phyloP scores from a whole-genome alignment of 2,888 invertebrate species.

The Caenorhabditis sp. region DNA sequence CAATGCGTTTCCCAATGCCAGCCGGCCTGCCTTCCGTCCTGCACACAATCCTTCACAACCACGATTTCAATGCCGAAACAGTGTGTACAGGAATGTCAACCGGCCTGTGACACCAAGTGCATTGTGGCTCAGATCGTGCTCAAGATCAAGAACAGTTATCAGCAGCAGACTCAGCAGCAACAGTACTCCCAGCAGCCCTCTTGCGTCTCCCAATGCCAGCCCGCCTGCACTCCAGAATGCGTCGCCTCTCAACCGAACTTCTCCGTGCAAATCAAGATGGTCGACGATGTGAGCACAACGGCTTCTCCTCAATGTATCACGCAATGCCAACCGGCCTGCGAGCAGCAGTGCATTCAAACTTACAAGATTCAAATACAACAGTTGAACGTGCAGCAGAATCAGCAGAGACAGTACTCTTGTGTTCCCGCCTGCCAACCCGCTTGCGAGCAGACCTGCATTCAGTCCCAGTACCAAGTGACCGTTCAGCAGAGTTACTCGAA shows the following conservation, averaged over 20 bases:
- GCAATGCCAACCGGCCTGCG: slow-evolving; percentile 57
- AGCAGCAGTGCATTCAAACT: slow-evolving; percentile 55
- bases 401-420: slow-evolving; percentile 46
- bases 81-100: slow-evolving; percentile 61
- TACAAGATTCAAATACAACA: slow-evolving; percentile 52
- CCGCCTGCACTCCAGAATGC: slow-evolving; percentile 54
- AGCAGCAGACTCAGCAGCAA: slow-evolving; percentile 21
- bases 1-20: slow-evolving; percentile 51
- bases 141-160: slow-evolving; percentile 33
- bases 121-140: slow-evolving; percentile 53
- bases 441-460: slow-evolving; percentile 56
- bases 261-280: slow-evolving; percentile 44
- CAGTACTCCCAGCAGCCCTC: slow-evolving; percentile 9
- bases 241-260: slow-evolving; percentile 49
- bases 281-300: slow-evolving; percentile 31
- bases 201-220: slow-evolving; percentile 58
- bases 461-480: slow-evolving; percentile 51
- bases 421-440: slow-evolving; percentile 60
- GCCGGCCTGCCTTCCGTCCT: slow-evolving; percentile 54
- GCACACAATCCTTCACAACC: slow-evolving; percentile 45
- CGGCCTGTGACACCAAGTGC: slow-evolving; percentile 59
- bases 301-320: slow-evolving; percentile 38
- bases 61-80: slow-evolving; percentile 36
- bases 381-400: slow-evolving; percentile 42
- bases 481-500: slow-evolving; percentile 40